Evolutionary conservation across 2,888 invertebrate species (phyloP), one percentile per base, ranked within the genome.

Genomic region (Eurytoma californica): DNA sequence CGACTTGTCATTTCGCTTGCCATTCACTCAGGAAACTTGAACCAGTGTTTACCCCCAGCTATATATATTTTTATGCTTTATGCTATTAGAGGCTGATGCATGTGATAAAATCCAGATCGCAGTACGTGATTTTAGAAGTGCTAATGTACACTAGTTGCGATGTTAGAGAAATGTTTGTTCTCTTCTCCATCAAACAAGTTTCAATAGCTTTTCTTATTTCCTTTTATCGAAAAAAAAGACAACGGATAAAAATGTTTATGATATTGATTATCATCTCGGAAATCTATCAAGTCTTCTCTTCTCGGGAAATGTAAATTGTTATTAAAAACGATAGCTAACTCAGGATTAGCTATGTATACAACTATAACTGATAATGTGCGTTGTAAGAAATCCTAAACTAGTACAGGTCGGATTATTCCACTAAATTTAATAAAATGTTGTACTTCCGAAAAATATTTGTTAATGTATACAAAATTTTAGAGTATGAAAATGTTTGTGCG

Each of bases 11-110:
- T 30, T 51, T 24, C 16, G 18, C 28, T 57, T 65, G 49, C 49
- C 74, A 66, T 30, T 72, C 39, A 47, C 61, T 76, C 72, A 77
- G 69, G 72, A 80, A 73, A 69, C 72, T 73, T 72, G 61, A 77
- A 68, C 68, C 63, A 67, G 72, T 68, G 20, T 57, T 72, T 68
- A 76, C 30, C 66, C 47, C 55, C 63, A 57, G 49, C 14, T 67
- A 60, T 73, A 69, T 77, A 53, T 72, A 70, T 70, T 66, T 66
- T 73, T 74, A 73, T 73, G 49, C 30, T 72, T 53, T 72, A 60
- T 51, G 55, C 51, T 67, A 70, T 13, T 67, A 14, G 55, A 60
- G 70, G 49, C 70, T 66, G 57, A 39, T 39, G 39, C 39, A 39
- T 53, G 70, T 66, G 60, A 70, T 79, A n/a, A 75, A 55, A 72